Base-by-base conservation (phyloP, 2,888 invertebrate species). In the Dyspetes luteomarginatus region DNA sequence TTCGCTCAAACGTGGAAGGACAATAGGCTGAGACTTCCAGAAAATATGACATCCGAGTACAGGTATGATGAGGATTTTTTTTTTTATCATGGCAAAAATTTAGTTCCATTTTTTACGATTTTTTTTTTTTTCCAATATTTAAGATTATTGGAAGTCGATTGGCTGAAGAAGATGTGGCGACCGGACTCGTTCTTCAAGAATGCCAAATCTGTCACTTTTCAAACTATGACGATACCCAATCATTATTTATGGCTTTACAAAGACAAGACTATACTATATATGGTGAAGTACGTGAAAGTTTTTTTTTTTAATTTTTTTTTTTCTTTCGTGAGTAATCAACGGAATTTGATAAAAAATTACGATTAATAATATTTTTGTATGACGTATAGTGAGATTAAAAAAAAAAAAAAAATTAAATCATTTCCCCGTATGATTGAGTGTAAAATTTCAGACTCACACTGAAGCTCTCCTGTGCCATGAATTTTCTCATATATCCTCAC, bases 1-100 rank as follows among this genome's bases (percentile, higher is more conserved):
- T 97, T 97, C 91, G 97, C 97, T 9, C 98, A 98, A 93, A 97
- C 97, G 1, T 98, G 98, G 98, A 97, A 97, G 91, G 98, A 98
- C 91, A 96, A 97, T 91, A 94, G 98, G 4, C 93, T 98, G 26
- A 93, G 97, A 75, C 93, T 97, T 81, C 97, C 97, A 0, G 97
- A 97, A 92, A 97, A 97, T 86, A 97, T 98, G 97, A 97, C 97
- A 0, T 96, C 97, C 1, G 97, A 97, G 91, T 98, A 98, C 93
- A 95, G 96, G 94, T 95, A 89, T 64, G 83, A 67, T n/a, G 12
- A 28, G 5, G 30, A 55, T 19, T 30, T n/a, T n/a, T n/a, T n/a
- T n/a, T n/a, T n/a, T n/a, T n/a, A n/a, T n/a, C n/a, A n/a, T n/a
- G n/a, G n/a, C n/a, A n/a, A n/a, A n/a, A n/a, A n/a, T n/a, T n/a